Base-by-base conservation (phyloP, 2,888 invertebrate genomes). In the Lasioglossum leucozonium region DNA sequence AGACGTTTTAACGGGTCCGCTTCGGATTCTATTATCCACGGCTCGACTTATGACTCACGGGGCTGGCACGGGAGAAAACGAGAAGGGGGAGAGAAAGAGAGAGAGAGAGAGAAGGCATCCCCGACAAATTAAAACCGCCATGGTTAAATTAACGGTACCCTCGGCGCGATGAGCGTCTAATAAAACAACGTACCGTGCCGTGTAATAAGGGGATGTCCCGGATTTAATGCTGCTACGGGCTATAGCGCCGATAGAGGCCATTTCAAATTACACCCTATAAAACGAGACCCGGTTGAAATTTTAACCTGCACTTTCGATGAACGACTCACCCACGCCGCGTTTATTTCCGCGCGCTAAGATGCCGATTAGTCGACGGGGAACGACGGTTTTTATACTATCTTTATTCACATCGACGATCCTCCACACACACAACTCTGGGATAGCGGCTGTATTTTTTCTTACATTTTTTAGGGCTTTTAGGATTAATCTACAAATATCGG, bases 111-210 rank as follows among this genome's bases (percentile, higher is more conserved):
- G 79, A 30, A 37, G 34, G 85, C 65, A 26, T 74, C 85, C 84
- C 75, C 82, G 83, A 89, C 87, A 91, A 92, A 92, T 91, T 91
- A 92, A 92, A 92, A 92, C 86, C 86, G 86, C 89, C 85, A 92
- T 90, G 90, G 88, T 91, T 90, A 90, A 92, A 92, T 92, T 91
- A 90, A 91, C 89, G 89, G 83, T 88, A 87, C 86, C 87, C 88
- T 87, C 85, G 80, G 86, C 81, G 89, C 87, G 86, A 90, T 87
- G 79, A 88, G 87, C 82, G 84, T 88, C 86, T 89, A 91, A 90
- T 90, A 90, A 91, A 91, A 91, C 89, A 90, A 89, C 84, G 82
- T 85, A 77, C 74, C 82, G 73, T 81, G 75, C 77, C 82, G 84
- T 87, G 87, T 89, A 89, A 91, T 91, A 88, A 90, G 82, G 85